Percentiles rank a stretch among this genome's conserved stretches.
Evolutionary conservation across 2,797 vertebrate species (phyloP).

Genomic region (Pseudomugil gertrudae): DNA sequence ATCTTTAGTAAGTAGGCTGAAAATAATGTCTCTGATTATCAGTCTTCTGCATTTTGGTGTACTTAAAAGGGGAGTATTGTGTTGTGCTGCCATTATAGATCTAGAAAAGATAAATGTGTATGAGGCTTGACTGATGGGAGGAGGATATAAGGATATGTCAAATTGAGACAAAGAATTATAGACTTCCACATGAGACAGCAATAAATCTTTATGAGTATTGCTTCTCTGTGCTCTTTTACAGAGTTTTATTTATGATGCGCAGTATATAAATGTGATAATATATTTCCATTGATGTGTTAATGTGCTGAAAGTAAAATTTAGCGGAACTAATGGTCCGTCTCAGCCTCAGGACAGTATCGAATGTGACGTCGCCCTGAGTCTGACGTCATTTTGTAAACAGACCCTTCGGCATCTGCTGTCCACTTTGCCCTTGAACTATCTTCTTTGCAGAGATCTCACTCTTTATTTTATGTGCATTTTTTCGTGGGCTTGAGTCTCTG

Average conservation of each 20-base stretch:
- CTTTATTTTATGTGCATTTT: neutral
- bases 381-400: conserved; percentile 34
- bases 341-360: neutral
- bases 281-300: neutral
- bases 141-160: conserved; percentile 21
- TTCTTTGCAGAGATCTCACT: neutral
- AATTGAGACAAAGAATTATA: conserved; percentile 1
- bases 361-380: conserved; percentile 12
- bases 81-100: conserved; percentile 15
- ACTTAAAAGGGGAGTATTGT: conserved; percentile 43
- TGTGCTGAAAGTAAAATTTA: conserved; percentile 11
- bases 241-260: neutral
- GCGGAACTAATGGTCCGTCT: conserved; percentile 11
- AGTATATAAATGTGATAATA: neutral
- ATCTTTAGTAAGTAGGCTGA: conserved; percentile 15
- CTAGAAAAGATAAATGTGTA: conserved; percentile 46
- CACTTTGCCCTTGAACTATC: conserved; percentile 7
- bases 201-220: neutral
- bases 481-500: neutral
- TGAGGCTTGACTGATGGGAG: neutral
- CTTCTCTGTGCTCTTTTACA: conserved; percentile 2
- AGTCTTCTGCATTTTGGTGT: conserved; percentile 10
- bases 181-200: neutral
- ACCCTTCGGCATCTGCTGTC: conserved; percentile 20
- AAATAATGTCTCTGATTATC: neutral